Conservation (phyloP, 2,888 invertebrate species). For the Nephrocerus scutellatus region DNA sequence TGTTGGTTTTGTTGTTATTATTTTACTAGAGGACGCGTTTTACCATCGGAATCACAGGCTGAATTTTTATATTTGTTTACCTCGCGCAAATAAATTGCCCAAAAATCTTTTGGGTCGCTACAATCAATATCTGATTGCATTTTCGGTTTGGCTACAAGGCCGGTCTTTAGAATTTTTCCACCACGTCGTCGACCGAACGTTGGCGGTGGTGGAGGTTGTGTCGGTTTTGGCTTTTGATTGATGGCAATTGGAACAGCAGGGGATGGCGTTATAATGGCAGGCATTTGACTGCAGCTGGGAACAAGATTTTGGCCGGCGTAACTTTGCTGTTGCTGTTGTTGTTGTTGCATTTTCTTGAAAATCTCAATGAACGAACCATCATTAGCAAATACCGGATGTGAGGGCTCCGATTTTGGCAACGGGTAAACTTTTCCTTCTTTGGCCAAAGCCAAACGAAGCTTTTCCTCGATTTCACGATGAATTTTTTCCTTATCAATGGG, state of each 20-base stretch:
- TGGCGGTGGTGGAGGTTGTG: slow-evolving; percentile 48
- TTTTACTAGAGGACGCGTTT: slow-evolving; percentile 85
- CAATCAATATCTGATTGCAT: slow-evolving; percentile 51
- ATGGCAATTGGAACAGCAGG: slow-evolving; percentile 29
- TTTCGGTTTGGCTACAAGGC: slow-evolving; percentile 79
- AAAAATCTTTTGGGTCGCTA: slow-evolving; percentile 70
- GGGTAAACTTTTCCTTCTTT: slow-evolving; percentile 49
- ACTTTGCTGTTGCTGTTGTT: slow-evolving; percentile 42
- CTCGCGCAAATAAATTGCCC: slow-evolving; percentile 90
- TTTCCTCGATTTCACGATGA: slow-evolving; percentile 46
- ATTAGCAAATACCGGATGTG: slow-evolving; percentile 53
- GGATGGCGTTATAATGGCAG: slow-evolving; percentile 28
- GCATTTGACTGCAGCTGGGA: slow-evolving; percentile 17
- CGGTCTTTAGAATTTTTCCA: slow-evolving; percentile 81
- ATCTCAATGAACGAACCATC: slow-evolving; percentile 87
- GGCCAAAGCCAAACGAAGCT: slow-evolving; percentile 41
- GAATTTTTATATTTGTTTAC: slow-evolving; percentile 88
- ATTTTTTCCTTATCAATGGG: slow-evolving; percentile 46
- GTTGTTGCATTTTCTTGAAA: slow-evolving; percentile 74
- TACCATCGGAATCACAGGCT: slow-evolving; percentile 85
- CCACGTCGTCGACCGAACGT: slow-evolving; percentile 77
- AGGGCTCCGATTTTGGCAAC: slow-evolving; percentile 58
- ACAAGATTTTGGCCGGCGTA: slow-evolving; percentile 1
- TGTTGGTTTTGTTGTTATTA: too few species aligned
- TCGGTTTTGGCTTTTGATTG: slow-evolving; percentile 26